Evolutionary conservation across 2,888 invertebrate species (phyloP), one percentile per base, ranked within the genome.

Genomic region (Nebria salina): DNA sequence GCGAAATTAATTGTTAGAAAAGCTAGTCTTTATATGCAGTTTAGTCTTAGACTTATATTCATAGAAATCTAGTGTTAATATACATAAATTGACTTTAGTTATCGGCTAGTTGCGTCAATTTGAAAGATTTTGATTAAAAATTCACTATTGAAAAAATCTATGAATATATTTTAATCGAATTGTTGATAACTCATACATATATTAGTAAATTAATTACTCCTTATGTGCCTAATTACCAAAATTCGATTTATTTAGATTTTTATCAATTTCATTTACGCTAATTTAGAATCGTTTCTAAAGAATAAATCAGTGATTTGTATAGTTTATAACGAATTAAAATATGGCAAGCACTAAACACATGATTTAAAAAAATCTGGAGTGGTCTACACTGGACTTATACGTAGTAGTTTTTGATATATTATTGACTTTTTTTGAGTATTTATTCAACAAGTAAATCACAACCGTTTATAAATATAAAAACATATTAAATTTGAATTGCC

Each of bases 1-100:
- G 77, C 77, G 65, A 77, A 72, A 77, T 41, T 4, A 34, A 34
- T 34, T 34, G 34, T 34, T 34, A 34, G 34, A 34, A 34, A 34
- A 34, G 34, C 34, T 34, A 34, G 2, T 34, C 34, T 34, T 34
- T 34, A 34, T 4, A 34, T 34, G 34, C 34, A 34, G n/a, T n/a
- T n/a, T n/a, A n/a, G n/a, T n/a, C n/a, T 1, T 34, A 34, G 1
- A 34, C 34, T 34, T 5, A 34, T 34, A 34, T 34, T 34, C 34
- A 34, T 34, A 34, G 34, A 34, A 34, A 4, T 34, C 5, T 34
- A 34, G 34, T 34, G 34, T 34, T 34, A 34, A 4, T 34, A 1
- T 34, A 34, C 5, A 34, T 34, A 34, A 34, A 34, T 34, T 34
- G 34, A 34, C 34, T 34, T 34, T 34, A 34, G 2, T 34, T 34